These are phyloP conservation scores for Drosophila phalerata DNA, from an alignment of 2,888 invertebrate genomes.

Conservation along the genomic window DNA sequence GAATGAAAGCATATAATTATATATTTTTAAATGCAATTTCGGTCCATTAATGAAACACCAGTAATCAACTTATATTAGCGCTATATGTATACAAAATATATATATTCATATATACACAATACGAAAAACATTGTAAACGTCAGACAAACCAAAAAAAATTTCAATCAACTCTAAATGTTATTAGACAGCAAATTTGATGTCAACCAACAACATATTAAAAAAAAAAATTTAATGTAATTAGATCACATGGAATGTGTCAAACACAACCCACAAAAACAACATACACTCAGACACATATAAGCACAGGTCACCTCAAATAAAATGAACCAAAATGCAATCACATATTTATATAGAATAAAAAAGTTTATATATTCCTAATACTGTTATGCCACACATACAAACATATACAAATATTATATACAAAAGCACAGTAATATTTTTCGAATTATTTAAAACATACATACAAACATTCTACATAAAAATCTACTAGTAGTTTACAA, in stretches of 20 bases:
- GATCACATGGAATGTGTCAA: slow-evolving; percentile 47
- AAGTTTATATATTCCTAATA: slow-evolving; percentile 17
- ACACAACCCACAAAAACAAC: slow-evolving; percentile 38
- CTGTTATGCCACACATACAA: slow-evolving; percentile 20
- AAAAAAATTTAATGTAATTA: slow-evolving; percentile 48
- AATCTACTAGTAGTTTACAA: slow-evolving; percentile 20
- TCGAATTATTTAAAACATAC: slow-evolving; percentile 53
- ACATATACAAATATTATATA: slow-evolving; percentile 11
- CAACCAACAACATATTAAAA: slow-evolving; percentile 35
- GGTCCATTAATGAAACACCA: slow-evolving; percentile 77
- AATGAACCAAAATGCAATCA: slow-evolving; percentile 55
- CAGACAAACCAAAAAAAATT: slow-evolving; percentile 31
- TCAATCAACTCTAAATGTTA: slow-evolving; percentile 71
- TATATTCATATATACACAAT: slow-evolving; percentile 21
- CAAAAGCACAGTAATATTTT: slow-evolving; percentile 59
- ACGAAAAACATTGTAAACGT: slow-evolving; percentile 49
- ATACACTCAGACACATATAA: slow-evolving; percentile 13
- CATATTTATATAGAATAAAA: slow-evolving; percentile 22
- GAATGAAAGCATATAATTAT: slow-evolving; percentile 43
- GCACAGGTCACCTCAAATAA: slow-evolving; percentile 15
- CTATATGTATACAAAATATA: slow-evolving; percentile 54
- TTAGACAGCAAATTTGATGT: slow-evolving; percentile 63
- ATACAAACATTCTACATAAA: slow-evolving; percentile 14
- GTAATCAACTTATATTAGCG: slow-evolving; percentile 69
- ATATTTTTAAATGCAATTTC: slow-evolving; percentile 77